These are phyloP conservation scores for Dipodomys ordii DNA, from an alignment of 2,113 vertebrate species.

Conservation along the genomic window DNA sequence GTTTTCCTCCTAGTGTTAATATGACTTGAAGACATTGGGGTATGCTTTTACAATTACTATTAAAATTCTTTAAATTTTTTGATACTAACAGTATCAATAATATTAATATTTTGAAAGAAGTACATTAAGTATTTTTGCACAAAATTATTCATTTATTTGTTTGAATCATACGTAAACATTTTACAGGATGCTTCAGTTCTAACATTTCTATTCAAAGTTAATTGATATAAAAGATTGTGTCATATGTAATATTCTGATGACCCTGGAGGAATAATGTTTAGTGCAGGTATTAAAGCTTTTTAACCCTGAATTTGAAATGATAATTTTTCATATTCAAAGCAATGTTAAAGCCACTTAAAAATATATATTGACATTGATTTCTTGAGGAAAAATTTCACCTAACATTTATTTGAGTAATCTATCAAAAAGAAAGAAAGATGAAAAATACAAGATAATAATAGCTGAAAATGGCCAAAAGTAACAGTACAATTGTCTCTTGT, in stretches of 20 bases:
- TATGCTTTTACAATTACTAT: neutral
- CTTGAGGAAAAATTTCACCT: neutral
- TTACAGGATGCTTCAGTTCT: neutral
- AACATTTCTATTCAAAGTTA: slow-evolving; percentile 14
- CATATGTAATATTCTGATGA: neutral
- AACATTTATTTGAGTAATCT: slow-evolving; percentile 34
- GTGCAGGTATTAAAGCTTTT: neutral
- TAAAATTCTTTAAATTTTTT: neutral
- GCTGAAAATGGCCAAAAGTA: neutral
- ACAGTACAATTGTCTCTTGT: neutral
- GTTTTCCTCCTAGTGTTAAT: neutral
- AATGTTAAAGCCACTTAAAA: neutral
- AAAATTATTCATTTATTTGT: neutral
- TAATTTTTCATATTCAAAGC: neutral
- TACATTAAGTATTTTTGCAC: neutral
- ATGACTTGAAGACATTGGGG: neutral
- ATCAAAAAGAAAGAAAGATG: neutral
- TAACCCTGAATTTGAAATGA: neutral
- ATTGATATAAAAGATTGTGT: neutral
- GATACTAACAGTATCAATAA: neutral
- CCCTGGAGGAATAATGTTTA: neutral
- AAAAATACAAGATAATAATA: neutral
- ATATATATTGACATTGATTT: neutral
- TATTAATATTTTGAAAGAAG: neutral
- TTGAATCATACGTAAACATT: neutral